phyloP scores from a whole-genome alignment of 2,797 vertebrate species.

The Coregonus sp. region DNA sequence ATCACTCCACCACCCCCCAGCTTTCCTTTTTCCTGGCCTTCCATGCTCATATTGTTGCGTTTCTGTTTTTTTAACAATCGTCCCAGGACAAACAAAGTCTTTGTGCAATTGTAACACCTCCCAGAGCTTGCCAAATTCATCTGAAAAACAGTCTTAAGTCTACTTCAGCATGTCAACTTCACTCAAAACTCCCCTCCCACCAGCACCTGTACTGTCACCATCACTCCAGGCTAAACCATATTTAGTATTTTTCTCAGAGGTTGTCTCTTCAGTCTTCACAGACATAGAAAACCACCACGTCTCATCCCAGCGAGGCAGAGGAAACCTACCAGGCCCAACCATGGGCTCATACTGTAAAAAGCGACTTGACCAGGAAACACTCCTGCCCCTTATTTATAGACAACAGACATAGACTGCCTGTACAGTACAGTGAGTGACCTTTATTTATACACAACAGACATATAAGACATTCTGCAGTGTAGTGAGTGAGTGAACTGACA shows the following conservation, averaged over 20 bases:
- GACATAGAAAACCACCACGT: too few relatives aligned
- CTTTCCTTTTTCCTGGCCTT: conserved; percentile 41
- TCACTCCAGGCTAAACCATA: conserved; percentile 47
- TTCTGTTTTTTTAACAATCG: conserved; percentile 29
- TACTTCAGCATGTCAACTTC: not conserved
- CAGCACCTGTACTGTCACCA: conserved; percentile 3
- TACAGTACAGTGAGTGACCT: too few relatives aligned
- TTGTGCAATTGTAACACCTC: conserved; percentile 15
- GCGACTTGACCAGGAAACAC: not conserved
- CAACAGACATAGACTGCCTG: too few relatives aligned
- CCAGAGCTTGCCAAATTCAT: not conserved
- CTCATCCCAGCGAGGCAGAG: not conserved
- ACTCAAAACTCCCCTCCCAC: too few relatives aligned
- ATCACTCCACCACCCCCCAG: conserved; percentile 11
- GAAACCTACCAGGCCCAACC: not conserved
- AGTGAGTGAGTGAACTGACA: conserved; percentile 15
- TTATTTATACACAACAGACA: too few relatives aligned
- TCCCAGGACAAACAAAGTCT: conserved; percentile 38
- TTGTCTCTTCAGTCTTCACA: conserved; percentile 8
- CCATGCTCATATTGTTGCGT: conserved; percentile 46
- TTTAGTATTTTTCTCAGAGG: conserved; percentile 39
- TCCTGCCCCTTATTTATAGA: conserved; percentile 11
- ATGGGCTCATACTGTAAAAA: not conserved
- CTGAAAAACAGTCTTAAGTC: not conserved
- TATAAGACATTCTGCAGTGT: not conserved